phyloP scores from a whole-genome alignment of 2,888 invertebrate genomes.

The Digitonthophagus gazella region DNA sequence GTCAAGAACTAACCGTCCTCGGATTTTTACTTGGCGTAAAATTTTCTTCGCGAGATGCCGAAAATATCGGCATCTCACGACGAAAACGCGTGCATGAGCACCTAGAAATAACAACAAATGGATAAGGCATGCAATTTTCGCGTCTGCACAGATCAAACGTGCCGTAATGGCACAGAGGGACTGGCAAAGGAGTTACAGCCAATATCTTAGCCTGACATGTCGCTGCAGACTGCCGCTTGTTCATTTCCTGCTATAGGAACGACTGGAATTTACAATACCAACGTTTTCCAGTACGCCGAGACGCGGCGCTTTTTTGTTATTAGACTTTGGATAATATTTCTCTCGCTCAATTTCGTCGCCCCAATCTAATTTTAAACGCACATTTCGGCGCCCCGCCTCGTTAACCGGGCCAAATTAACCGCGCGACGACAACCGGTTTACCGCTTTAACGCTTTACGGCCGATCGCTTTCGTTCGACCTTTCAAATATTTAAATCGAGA shows the following conservation, averaged over 20 bases:
- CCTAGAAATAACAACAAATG: constrained; percentile 23
- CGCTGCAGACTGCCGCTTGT: constrained; percentile 29
- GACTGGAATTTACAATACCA: constrained; percentile 30
- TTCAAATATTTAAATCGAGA: constrained; percentile 6
- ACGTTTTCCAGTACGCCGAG: constrained; percentile 8
- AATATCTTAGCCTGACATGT: constrained; percentile 33
- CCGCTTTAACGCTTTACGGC: not conserved
- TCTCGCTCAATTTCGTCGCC: constrained; percentile 7
- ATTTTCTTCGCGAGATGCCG: too few species aligned
- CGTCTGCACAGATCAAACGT: constrained; percentile 32
- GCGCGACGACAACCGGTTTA: not conserved
- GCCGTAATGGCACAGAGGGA: constrained; percentile 23
- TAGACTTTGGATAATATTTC: constrained; percentile 25
- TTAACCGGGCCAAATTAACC: not conserved
- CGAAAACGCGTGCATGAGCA: not conserved
- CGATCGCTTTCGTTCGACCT: not conserved
- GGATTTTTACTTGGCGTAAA: too few species aligned
- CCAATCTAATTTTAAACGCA: constrained; percentile 4
- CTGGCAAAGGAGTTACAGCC: constrained; percentile 29
- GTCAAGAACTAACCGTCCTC: too few species aligned
- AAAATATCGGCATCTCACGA: too few species aligned
- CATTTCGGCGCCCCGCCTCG: not conserved
- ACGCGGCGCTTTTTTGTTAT: constrained; percentile 23
- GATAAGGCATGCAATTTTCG: constrained; percentile 32
- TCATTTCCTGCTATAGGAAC: constrained; percentile 32